Evolutionary conservation across 2,888 invertebrate genomes (phyloP).

Genomic region (Drosophila kanekoi): DNA sequence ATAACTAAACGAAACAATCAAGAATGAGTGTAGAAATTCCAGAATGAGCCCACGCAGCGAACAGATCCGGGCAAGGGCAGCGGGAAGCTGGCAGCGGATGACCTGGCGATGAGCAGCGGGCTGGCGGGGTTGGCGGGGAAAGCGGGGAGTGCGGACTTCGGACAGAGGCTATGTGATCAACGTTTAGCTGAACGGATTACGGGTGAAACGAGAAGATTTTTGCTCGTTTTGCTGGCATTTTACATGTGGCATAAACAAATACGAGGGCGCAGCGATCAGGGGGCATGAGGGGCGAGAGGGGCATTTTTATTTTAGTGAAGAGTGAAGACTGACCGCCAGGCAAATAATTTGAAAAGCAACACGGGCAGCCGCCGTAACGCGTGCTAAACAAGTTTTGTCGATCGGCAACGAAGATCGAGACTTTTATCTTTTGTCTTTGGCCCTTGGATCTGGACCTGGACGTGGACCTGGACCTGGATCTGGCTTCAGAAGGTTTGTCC

Average conservation of each 20-base stretch:
- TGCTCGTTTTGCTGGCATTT: conserved; percentile 32
- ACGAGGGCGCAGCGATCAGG: conserved; percentile 27
- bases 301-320: conserved; percentile 5
- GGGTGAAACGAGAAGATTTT: conserved; percentile 42
- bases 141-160: neutral
- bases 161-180: conserved; percentile 53
- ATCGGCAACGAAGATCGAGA: conserved; percentile 66
- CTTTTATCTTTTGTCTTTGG: conserved; percentile 62
- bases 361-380: conserved; percentile 83
- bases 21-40: conserved; percentile 82
- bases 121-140: neutral
- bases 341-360: conserved; percentile 78
- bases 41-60: conserved; percentile 81
- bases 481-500: conserved; percentile 28
- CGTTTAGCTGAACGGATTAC: conserved; percentile 72
- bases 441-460: conserved; percentile 4
- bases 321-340: conserved; percentile 65
- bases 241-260: conserved; percentile 74
- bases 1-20: conserved; percentile 80
- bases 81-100: neutral
- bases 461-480: neutral
- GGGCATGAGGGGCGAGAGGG: neutral
- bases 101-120: neutral
- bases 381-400: conserved; percentile 81
- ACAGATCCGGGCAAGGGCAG: conserved; percentile 1